A percentile compares a stretch with the other conserved stretches of the same genome.
These are phyloP conservation scores for Camponotus floridanus DNA, from an alignment of 1,140 invertebrate genomes.

Conservation along the genomic window DNA sequence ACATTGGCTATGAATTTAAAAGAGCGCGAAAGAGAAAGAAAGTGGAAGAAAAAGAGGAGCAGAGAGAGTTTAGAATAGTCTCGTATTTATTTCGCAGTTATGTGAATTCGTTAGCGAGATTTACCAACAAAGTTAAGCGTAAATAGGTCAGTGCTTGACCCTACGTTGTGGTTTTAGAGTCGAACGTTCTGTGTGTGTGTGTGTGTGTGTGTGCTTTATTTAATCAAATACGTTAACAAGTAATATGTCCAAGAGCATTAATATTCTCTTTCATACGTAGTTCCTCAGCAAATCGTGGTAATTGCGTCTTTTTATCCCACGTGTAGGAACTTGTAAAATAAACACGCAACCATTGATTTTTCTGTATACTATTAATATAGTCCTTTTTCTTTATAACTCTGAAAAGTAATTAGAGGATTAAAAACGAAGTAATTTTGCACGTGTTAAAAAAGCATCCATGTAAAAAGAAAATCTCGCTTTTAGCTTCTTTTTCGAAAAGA, in stretches of 20 bases:
- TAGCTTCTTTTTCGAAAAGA: not conserved
- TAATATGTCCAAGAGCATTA: not conserved
- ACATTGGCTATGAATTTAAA: slow-evolving; percentile 42
- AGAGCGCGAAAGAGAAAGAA: not conserved
- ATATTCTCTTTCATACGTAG: not conserved
- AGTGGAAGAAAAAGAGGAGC: not conserved
- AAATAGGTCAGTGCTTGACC: slow-evolving; percentile 3
- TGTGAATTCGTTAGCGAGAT: slow-evolving; percentile 19
- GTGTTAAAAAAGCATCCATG: not conserved
- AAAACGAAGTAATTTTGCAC: not conserved
- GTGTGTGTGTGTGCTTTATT: not conserved
- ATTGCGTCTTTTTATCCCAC: not conserved
- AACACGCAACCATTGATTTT: slow-evolving; percentile 27
- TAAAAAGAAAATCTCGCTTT: slow-evolving; percentile 1
- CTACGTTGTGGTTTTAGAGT: slow-evolving; percentile 24
- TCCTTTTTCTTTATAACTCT: not conserved
- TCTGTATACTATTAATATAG: slow-evolving; percentile 16
- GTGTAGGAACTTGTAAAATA: not conserved
- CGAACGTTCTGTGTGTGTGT: not conserved
- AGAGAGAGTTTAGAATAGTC: not conserved
- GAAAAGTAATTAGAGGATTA: slow-evolving; percentile 1
- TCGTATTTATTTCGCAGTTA: slow-evolving; percentile 38
- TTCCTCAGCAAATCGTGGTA: not conserved
- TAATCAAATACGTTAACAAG: slow-evolving; percentile 21
- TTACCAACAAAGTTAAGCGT: slow-evolving; percentile 20